These are phyloP conservation scores for Drosophila prolongata DNA, from an alignment of 2,888 invertebrate genomes.

Conservation along the genomic window DNA sequence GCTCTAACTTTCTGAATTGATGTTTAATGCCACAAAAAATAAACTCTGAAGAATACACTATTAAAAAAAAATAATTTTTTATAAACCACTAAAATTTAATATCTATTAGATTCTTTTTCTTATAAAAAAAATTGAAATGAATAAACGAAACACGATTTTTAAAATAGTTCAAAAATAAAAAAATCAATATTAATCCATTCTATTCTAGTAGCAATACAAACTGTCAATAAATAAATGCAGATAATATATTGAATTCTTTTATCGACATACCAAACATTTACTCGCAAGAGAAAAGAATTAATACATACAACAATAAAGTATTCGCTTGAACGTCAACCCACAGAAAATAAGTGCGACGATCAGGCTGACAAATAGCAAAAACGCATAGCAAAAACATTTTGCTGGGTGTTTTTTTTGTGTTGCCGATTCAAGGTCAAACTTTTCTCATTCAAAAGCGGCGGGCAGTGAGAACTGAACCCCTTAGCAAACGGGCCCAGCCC, in stretches of 20 bases:
- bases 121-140: too few species aligned
- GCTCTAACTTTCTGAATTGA: too few species aligned
- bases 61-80: too few species aligned
- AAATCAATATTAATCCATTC: too few species aligned
- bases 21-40: too few species aligned
- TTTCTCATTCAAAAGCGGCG: conserved; percentile 67
- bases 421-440: conserved; percentile 83
- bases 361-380: conserved; percentile 45
- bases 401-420: conserved; percentile 32
- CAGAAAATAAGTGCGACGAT: conserved; percentile 25
- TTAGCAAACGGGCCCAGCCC: conserved; percentile 52
- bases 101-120: too few species aligned
- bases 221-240: neutral
- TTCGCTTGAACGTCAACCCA: conserved; percentile 7
- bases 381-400: conserved; percentile 70
- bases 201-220: neutral
- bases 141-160: neutral
- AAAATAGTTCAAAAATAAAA: too few species aligned
- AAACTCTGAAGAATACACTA: too few species aligned
- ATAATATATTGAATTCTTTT: neutral
- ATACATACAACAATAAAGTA: neutral
- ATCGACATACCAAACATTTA: neutral
- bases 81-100: too few species aligned
- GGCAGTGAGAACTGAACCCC: conserved; percentile 56
- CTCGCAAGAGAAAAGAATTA: conserved; percentile 2